Base-by-base conservation (phyloP, 2,888 invertebrate species). In the Catonia carolina region DNA sequence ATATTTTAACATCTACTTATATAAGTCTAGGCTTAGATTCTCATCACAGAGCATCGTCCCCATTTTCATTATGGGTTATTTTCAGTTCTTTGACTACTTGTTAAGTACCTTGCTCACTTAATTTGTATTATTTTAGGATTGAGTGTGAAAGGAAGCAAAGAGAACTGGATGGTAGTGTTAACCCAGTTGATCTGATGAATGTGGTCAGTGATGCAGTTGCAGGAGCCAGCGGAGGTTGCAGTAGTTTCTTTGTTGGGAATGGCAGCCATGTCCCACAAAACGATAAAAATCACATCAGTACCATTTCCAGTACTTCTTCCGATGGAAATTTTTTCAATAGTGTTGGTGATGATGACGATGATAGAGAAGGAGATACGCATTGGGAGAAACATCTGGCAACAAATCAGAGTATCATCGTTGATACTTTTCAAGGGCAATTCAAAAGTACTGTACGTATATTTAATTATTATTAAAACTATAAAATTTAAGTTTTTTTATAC, bases 341-440 rank as follows among this genome's bases (percentile, higher is more conserved):
- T 23, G 45, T 20, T 22, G 22, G 22, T 23, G 27, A 18, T 3
- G 45, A 22, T 18, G 45, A 14, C 5, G 45, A 45, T 12, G 12
- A 71, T 33, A 66, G 70, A 22, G 69, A 69, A 42, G 80, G 79
- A 1, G 77, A 78, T 56, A 73, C 73, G 61, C 77, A 77, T 49
- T 81, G 81, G 81, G 72, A 75, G 41, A 75, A 76, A 60, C 80
- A 81, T 65, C 69, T 78, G 53, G 68, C 71, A 49, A 71, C 72
- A n/a, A 81, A 81, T 67, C 72, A 77, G 62, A 81, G 80, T 63
- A 72, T 81, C 17, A 74, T 82, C 51, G 80, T 80, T 22, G 77
- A 78, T 63, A 79, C 80, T 53, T 82, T 82, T 69, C 81, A 82
- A 68, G 82, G 82, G 50, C 81, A 82, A 68, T 81, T 81, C 67